Evolutionary conservation across 2,797 vertebrate species (phyloP).

Genomic region (Tachyglossus aculeatus): DNA sequence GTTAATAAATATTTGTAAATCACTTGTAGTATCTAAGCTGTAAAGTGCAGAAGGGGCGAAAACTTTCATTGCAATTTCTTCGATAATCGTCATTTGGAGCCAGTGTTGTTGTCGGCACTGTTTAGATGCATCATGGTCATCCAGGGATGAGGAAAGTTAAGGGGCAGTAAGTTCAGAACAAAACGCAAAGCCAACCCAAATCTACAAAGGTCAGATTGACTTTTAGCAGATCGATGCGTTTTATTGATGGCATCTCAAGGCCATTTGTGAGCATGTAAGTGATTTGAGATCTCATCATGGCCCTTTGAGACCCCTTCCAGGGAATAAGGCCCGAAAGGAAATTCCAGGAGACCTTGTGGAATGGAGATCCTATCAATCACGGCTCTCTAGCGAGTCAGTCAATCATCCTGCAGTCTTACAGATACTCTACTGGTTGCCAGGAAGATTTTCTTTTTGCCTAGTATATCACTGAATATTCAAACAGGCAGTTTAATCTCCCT

Average conservation of each 20-base stretch:
- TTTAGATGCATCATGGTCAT: too few relatives aligned
- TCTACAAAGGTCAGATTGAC: conserved; percentile 15
- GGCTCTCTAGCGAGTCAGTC: conserved; percentile 10
- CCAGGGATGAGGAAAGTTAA: neutral
- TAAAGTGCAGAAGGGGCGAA: too few relatives aligned
- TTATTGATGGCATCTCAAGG: conserved; percentile 8
- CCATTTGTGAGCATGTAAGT: neutral
- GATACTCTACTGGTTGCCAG: conserved; percentile 7
- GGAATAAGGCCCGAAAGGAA: conserved; percentile 3
- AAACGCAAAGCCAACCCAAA: neutral
- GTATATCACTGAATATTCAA: too few relatives aligned
- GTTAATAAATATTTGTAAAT: too few relatives aligned
- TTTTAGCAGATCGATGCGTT: conserved; percentile 1
- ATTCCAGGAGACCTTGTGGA: neutral
- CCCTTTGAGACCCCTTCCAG: neutral
- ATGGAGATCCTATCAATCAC: conserved; percentile 31
- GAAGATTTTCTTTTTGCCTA: too few relatives aligned
- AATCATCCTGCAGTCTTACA: conserved; percentile 8
- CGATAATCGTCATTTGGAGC: too few relatives aligned
- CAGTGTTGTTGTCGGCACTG: too few relatives aligned
- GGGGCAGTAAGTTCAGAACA: neutral
- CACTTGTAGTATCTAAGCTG: too few relatives aligned
- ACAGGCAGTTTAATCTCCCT: too few relatives aligned
- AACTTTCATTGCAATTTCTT: too few relatives aligned
- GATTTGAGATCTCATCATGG: neutral